phyloP scores from a whole-genome alignment of 2,113 vertebrate genomes.

The Varanus komodoensis region DNA sequence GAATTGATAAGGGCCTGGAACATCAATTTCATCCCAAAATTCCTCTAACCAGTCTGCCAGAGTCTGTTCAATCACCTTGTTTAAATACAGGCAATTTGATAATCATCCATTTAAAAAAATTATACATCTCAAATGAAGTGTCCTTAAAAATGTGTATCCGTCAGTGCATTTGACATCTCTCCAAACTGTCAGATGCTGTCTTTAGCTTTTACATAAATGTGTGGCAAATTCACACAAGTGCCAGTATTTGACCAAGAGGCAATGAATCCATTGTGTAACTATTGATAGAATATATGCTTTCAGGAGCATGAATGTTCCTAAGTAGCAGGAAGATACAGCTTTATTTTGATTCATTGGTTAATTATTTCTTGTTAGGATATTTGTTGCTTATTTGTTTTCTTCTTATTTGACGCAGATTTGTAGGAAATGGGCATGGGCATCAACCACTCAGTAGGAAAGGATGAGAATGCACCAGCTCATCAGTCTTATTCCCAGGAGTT shows the following conservation, averaged over 20 bases:
- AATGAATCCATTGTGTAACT: not conserved
- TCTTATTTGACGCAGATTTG: constrained; percentile 15
- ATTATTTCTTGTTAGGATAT: constrained; percentile 23
- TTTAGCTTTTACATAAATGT: not conserved
- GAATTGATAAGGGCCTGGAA: not conserved
- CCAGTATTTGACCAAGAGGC: not conserved
- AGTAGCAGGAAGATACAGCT: not conserved
- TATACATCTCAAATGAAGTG: not conserved
- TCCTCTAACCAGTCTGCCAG: not conserved
- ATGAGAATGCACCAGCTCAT: constrained; percentile 17
- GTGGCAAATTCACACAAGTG: not conserved
- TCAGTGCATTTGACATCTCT: not conserved
- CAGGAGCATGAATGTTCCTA: constrained; percentile 29
- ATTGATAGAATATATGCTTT: constrained; percentile 23
- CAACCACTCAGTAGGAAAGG: constrained; percentile 11
- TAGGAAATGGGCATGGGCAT: not conserved
- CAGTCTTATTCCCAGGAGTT: constrained; percentile 36
- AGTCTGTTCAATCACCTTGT: not conserved
- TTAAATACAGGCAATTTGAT: not conserved
- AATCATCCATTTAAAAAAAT: not conserved
- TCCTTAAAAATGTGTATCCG: not conserved
- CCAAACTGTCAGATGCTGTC: not conserved
- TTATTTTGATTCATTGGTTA: constrained; percentile 33
- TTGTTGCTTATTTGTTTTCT: constrained; percentile 22
- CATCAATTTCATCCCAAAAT: not conserved